Percentiles rank a stretch among this genome's conserved stretches.
phyloP scores from a whole-genome alignment of 2,888 invertebrate species.

The Agonopterix arenella region DNA sequence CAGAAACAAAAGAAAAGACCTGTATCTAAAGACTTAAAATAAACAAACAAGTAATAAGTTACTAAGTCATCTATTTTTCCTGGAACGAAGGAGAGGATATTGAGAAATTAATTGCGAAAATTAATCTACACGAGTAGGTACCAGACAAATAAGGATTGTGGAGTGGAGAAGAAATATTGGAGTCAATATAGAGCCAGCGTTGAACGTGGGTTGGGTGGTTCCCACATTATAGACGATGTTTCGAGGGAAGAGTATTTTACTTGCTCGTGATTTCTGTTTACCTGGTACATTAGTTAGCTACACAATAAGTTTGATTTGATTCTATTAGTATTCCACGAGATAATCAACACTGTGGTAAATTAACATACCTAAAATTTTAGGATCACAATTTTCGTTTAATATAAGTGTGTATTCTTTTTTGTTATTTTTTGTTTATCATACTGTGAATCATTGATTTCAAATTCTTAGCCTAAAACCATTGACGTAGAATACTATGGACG shows the following conservation, averaged over 20 bases:
- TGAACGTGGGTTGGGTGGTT: constrained; percentile 1
- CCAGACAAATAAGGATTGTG: constrained; percentile 5
- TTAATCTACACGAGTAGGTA: constrained; percentile 3
- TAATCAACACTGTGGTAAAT: too few species aligned
- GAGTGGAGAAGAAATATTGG: constrained; percentile 6
- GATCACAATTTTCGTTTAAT: too few species aligned
- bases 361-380: too few species aligned
- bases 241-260: not conserved
- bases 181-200: constrained; percentile 6
- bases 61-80: not conserved
- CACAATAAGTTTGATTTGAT: too few species aligned
- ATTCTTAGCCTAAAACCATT: too few species aligned
- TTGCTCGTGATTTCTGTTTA: constrained; percentile 1
- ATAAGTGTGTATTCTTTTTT: too few species aligned
- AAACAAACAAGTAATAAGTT: too few species aligned
- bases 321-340: too few species aligned
- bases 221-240: constrained; percentile 5
- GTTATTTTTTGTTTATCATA: too few species aligned
- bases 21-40: not conserved
- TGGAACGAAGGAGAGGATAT: not conserved
- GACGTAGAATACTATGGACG: too few species aligned
- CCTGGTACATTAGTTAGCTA: not conserved
- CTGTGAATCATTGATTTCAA: too few species aligned
- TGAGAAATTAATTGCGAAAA: constrained; percentile 9
- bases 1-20: not conserved